A percentile compares a stretch with the other conserved stretches of the same genome.
phyloP scores from a whole-genome alignment of 2,888 invertebrate genomes.

The Prosapia bicincta region DNA sequence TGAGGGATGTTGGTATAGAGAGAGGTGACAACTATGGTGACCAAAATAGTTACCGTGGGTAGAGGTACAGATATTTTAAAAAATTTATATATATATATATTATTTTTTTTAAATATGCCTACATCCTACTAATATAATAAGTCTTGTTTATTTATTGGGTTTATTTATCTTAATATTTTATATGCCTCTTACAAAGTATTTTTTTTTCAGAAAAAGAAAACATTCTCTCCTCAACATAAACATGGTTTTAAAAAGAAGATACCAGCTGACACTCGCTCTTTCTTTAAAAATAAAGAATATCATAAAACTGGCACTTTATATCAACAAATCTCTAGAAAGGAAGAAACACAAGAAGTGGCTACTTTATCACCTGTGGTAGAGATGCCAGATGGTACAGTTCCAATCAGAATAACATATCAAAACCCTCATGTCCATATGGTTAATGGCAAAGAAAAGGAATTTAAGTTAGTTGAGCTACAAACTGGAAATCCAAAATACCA shows the following conservation, averaged over 20 bases:
- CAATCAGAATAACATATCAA: conserved; percentile 12
- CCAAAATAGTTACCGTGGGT: no score
- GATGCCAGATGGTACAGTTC: background rate
- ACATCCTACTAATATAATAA: no score
- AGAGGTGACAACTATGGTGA: no score
- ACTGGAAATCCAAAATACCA: conserved; percentile 5
- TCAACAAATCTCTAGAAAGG: background rate
- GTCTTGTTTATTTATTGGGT: no score
- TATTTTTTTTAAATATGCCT: no score
- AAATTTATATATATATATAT: no score
- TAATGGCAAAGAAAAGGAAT: conserved; percentile 12
- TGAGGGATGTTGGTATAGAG: no score
- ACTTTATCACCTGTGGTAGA: background rate
- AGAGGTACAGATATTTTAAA: no score
- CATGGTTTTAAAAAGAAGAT: background rate
- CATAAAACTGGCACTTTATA: background rate
- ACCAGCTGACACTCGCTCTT: background rate
- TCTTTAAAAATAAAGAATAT: background rate
- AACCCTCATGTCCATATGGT: conserved; percentile 9
- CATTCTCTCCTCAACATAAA: background rate
- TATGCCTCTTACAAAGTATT: no score
- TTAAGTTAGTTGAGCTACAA: conserved; percentile 13
- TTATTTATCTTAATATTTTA: no score
- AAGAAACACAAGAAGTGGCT: conserved; percentile 1
- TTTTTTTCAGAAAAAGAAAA: background rate